Conservation (phyloP, 2,888 invertebrate genomes). For the Morinoia aosen region DNA sequence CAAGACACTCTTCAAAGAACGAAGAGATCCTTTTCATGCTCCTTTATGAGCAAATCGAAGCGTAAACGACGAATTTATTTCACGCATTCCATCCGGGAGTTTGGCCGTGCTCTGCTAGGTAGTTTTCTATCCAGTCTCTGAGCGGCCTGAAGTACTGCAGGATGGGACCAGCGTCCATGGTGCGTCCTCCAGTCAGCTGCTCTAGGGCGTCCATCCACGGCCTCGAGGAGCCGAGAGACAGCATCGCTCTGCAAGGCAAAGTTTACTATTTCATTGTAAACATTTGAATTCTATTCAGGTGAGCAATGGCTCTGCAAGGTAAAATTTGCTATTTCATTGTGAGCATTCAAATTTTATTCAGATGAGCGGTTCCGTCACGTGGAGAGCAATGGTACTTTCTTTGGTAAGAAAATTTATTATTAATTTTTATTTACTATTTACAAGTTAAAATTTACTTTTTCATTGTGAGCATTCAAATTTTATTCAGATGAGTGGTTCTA, state of each 20-base stretch:
- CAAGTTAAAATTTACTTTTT: too few species aligned
- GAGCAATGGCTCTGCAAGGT: too few species aligned
- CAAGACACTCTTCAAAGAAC: background rate
- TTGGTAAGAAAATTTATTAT: too few species aligned
- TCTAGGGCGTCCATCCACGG: constrained; percentile 71
- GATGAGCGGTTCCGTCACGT: too few species aligned
- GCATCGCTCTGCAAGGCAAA: constrained; percentile 68
- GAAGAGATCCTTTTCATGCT: background rate
- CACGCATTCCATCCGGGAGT: constrained; percentile 54
- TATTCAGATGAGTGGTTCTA: too few species aligned
- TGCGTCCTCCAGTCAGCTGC: constrained; percentile 70
- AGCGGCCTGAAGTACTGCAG: constrained; percentile 70
- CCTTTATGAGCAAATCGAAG: background rate
- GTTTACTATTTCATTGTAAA: background rate
- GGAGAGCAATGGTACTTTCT: too few species aligned
- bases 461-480: too few species aligned
- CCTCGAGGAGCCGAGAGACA: constrained; percentile 72
- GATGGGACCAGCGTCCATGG: constrained; percentile 69
- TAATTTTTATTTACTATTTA: too few species aligned
- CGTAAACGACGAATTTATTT: background rate
- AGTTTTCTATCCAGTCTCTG: constrained; percentile 69
- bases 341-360: too few species aligned
- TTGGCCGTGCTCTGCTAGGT: constrained; percentile 54
- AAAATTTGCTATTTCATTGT: too few species aligned
- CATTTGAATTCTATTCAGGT: background rate